These are phyloP conservation scores for Anoura caudifer DNA, from an alignment of 2,113 vertebrate genomes.

Conservation along the genomic window DNA sequence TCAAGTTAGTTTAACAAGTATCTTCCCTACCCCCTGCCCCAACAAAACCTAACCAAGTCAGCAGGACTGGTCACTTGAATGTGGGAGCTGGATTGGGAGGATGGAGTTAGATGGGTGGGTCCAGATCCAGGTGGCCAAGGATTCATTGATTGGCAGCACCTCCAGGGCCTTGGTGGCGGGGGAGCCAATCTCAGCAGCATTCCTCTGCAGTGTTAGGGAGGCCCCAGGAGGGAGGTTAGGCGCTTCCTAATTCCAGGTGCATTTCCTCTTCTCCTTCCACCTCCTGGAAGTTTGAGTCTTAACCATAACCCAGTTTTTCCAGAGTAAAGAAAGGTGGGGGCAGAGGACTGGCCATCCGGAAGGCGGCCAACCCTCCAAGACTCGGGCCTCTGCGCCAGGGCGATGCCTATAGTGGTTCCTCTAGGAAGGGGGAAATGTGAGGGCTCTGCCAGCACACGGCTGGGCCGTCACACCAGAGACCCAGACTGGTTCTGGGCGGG, in stretches of 20 bases:
- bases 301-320: neutral
- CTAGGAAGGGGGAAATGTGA: neutral
- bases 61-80: constrained; percentile 14
- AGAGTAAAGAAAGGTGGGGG: neutral
- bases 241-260: neutral
- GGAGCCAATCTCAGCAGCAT: constrained; percentile 8
- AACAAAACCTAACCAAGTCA: constrained; percentile 47
- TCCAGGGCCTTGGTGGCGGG: neutral
- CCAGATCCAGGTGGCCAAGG: neutral
- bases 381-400: neutral
- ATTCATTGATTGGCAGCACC: neutral
- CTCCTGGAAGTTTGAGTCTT: neutral
- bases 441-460: neutral
- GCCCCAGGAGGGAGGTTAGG: too few species aligned
- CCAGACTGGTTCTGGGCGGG: constrained; percentile 91
- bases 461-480: constrained; percentile 86
- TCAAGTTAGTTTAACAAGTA: constrained; percentile 59
- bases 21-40: neutral
- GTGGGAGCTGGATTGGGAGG: neutral
- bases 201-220: neutral
- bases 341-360: neutral
- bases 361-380: neutral
- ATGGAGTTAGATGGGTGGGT: neutral
- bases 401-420: neutral
- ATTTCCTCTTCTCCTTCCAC: neutral